Conservation (phyloP, 2,888 invertebrate species). For the Netelia inedita region DNA sequence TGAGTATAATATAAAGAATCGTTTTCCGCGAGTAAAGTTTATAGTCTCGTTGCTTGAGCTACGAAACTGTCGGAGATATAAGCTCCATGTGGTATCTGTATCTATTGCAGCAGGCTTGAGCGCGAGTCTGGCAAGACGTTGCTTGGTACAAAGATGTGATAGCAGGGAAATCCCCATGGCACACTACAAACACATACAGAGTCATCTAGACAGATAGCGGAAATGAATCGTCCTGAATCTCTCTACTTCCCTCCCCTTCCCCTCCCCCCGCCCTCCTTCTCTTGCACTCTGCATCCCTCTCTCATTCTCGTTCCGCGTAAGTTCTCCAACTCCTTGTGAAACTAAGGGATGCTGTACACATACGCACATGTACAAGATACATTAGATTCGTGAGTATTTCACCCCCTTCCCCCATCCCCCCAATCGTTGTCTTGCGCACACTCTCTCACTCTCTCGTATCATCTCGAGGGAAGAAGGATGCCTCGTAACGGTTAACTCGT, state of each 20-base stretch:
- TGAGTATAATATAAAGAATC: background rate
- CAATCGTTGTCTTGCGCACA: background rate
- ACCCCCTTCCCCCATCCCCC: background rate
- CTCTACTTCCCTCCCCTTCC: background rate
- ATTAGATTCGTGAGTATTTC: conserved; percentile 37
- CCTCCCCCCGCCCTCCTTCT: background rate
- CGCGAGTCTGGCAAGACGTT: conserved; percentile 30
- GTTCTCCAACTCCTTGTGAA: conserved; percentile 44
- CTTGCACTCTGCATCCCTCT: conserved; percentile 1
- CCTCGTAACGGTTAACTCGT: conserved; percentile 47
- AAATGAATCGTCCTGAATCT: conserved; percentile 63
- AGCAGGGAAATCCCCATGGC: conserved; percentile 42
- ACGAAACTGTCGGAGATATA: conserved; percentile 4
- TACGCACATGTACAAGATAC: conserved; percentile 13
- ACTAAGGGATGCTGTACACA: conserved; percentile 43
- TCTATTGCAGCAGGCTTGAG: conserved; percentile 19
- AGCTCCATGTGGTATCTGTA: conserved; percentile 18
- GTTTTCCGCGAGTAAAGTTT: conserved; percentile 3
- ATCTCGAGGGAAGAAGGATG: conserved; percentile 47
- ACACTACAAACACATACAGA: conserved; percentile 39
- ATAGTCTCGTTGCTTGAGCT: background rate
- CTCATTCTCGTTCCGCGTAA: conserved; percentile 6
- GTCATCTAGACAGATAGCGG: conserved; percentile 45
- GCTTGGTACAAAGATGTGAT: conserved; percentile 24
- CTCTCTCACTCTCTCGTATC: conserved; percentile 2